Conservation (phyloP, 2,888 invertebrate species). For the Tiliacea aurago region DNA sequence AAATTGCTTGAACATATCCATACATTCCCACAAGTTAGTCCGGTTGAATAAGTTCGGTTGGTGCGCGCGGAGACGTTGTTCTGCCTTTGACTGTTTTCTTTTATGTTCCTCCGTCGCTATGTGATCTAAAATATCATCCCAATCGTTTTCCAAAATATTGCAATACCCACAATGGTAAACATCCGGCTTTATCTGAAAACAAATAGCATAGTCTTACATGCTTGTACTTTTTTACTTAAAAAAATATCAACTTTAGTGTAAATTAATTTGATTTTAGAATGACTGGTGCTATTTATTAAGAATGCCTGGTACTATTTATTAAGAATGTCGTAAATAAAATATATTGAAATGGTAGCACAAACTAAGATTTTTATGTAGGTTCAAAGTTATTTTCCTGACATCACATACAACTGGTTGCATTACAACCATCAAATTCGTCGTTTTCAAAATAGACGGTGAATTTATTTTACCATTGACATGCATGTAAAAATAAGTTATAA, state of each 20-base stretch:
- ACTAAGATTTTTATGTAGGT: too few relatives aligned
- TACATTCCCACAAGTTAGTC: neutral
- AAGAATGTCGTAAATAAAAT: too few relatives aligned
- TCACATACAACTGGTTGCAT: too few relatives aligned
- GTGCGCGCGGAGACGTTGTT: neutral
- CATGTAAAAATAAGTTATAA: too few relatives aligned
- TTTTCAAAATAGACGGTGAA: neutral
- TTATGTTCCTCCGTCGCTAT: conserved; percentile 22
- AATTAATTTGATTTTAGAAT: too few relatives aligned
- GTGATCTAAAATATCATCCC: conserved; percentile 56
- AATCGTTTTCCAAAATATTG: conserved; percentile 6
- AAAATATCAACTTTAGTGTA: too few relatives aligned
- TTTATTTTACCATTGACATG: too few relatives aligned
- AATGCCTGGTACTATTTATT: too few relatives aligned
- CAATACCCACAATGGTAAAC: conserved; percentile 49
- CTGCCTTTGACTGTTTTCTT: neutral
- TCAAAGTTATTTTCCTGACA: neutral
- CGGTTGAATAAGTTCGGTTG: neutral
- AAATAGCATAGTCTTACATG: neutral
- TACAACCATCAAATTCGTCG: neutral
- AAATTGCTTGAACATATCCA: neutral
- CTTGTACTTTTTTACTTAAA: neutral
- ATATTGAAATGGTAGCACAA: too few relatives aligned
- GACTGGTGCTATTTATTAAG: too few relatives aligned
- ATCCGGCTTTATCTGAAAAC: conserved; percentile 48